Evolutionary conservation across 2,888 invertebrate genomes (phyloP), one percentile per base, ranked within the genome.

Genomic region (Drosophila anceps): DNA sequence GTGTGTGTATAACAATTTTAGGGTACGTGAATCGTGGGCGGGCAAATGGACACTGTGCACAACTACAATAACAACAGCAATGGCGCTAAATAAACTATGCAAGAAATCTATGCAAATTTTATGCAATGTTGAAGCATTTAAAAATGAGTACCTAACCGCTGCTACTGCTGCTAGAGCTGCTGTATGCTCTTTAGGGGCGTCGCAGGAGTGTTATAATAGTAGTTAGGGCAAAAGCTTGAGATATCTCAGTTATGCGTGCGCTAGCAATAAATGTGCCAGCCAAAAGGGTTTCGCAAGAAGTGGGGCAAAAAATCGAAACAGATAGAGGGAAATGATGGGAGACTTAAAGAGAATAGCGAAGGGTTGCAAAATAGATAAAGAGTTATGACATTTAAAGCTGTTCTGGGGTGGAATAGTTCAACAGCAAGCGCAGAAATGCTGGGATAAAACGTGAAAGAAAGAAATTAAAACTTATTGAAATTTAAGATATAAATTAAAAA

Each of bases 91-190:
- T 89, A 84, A 84, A 84, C 89, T 89, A 89, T 87, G 82, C 77
- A 58, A 69, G 60, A 84, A 84, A 84, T 82, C 55, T 89, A 84
- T 84, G 84, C 89, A 87, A 89, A 84, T 84, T 84, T 89, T 84
- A 84, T 84, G 89, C 84, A 87, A 88, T 87, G 84, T 71, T 73
- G 71, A 82, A 89, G 89, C 84, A 87, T 89, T 89, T 84, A 89
- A 87, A 84, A 89, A 71, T 70, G 79, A 84, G 70, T 79, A 86
- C 74, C 76, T 73, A 69, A 43, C 61, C 58, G 43, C 27, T 33
- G 41, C 13, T 13, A 13, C 31, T 20, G 6, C 31, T 41, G 48
- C 46, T 35, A 35, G 13, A 15, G 10, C 8, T 37, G n/a, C 48
- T n/a, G 58, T 27, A 27, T 67, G 46, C 61, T 20, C 44, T 33